Conservation (phyloP, 2,797 vertebrate species). For the Triplophysa yarkandensis region DNA sequence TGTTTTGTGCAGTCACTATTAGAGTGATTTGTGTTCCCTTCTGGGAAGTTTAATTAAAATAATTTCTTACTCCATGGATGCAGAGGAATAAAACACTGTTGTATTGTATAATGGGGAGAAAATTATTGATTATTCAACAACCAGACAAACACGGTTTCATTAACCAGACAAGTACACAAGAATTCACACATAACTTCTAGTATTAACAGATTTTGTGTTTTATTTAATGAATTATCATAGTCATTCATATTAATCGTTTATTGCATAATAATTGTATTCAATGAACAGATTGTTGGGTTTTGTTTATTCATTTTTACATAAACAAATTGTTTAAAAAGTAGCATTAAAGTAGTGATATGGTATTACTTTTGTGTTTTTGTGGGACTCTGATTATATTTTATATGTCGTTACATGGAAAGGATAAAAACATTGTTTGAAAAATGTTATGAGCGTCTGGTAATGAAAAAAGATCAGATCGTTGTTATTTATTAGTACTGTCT, state of each 20-base stretch:
- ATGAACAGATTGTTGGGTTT: too few species aligned
- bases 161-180: neutral
- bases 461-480: neutral
- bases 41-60: neutral
- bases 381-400: neutral
- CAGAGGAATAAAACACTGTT: neutral
- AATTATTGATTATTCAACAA: neutral
- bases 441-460: neutral
- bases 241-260: too few species aligned
- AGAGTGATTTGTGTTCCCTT: constrained; percentile 6
- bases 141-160: neutral
- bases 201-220: too few species aligned
- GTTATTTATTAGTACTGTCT: neutral
- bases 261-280: too few species aligned
- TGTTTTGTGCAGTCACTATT: constrained; percentile 17
- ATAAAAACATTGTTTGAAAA: neutral
- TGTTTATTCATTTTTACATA: too few species aligned
- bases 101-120: neutral
- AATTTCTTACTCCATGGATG: neutral
- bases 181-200: too few species aligned
- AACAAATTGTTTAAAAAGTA: too few species aligned
- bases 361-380: neutral
- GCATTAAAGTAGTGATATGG: too few species aligned
- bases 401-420: neutral
- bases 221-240: too few species aligned